Conservation (phyloP, 2,113 vertebrate species). For the Anseranas semipalmata region DNA sequence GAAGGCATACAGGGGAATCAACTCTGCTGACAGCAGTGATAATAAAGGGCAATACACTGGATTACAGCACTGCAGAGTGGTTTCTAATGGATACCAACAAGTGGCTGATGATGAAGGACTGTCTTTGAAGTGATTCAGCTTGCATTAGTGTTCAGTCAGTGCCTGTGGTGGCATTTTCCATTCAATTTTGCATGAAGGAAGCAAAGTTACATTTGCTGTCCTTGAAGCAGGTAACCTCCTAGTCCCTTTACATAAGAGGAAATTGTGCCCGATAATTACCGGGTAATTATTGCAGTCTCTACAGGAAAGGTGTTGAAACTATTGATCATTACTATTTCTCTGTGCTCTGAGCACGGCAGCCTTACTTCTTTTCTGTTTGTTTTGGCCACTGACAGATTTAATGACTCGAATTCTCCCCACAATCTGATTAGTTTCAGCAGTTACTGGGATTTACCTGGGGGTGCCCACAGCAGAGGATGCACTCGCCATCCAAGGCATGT, state of each 20-base stretch:
- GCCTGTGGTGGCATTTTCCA: not conserved
- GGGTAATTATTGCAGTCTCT: conserved; percentile 24
- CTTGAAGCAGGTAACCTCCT: conserved; percentile 8
- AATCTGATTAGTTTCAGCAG: not conserved
- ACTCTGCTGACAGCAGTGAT: not conserved
- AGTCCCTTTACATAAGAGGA: not conserved
- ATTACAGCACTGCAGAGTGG: not conserved
- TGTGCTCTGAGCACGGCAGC: not conserved
- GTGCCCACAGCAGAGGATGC: not conserved
- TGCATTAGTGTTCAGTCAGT: not conserved
- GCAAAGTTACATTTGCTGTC: not conserved
- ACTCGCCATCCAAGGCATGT: not conserved
- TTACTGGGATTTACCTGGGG: not conserved
- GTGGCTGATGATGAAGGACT: not conserved
- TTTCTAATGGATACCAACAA: not conserved
- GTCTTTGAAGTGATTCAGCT: not conserved
- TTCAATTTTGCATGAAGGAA: not conserved
- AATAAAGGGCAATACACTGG: not conserved
- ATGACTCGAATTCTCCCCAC: not conserved
- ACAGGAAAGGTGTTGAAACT: conserved; percentile 26
- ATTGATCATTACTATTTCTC: conserved; percentile 27
- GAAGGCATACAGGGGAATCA: not conserved
- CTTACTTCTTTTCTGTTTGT: conserved; percentile 4
- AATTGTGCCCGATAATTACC: not conserved
- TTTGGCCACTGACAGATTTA: conserved; percentile 35